Conservation (phyloP, 2,797 vertebrate genomes). For the Streptopelia turtur region DNA sequence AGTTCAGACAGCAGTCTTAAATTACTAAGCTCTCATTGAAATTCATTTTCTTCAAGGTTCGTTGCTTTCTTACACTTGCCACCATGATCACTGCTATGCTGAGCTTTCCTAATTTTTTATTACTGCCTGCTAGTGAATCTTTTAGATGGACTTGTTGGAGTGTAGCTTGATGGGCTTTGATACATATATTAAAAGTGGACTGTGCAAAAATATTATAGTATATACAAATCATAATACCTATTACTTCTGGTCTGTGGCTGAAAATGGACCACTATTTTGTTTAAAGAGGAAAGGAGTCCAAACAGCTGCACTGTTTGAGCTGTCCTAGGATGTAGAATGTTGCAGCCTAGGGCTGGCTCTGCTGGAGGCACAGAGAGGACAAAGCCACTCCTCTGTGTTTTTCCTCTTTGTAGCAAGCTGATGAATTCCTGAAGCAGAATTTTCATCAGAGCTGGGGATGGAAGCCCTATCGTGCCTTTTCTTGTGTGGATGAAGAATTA, state of each 20-base stretch:
- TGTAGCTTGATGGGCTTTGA: not conserved
- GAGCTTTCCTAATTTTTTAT: not conserved
- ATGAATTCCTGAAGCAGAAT: not conserved
- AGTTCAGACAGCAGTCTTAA: not conserved
- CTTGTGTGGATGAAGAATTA: not conserved
- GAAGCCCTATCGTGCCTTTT: not conserved
- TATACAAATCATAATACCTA: not conserved
- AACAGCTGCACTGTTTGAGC: not conserved
- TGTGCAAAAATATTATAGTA: not conserved
- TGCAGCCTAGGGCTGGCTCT: not conserved
- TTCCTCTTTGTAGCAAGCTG: not conserved
- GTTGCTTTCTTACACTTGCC: not conserved
- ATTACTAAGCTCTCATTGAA: not conserved
- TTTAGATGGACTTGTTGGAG: not conserved
- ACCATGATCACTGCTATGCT: not conserved
- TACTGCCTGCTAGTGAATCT: not conserved
- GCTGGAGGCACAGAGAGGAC: not conserved
- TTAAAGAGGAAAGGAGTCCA: not conserved
- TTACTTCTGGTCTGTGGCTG: not conserved
- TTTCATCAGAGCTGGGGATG: not conserved
- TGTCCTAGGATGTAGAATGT: not conserved
- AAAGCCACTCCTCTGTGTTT: not conserved
- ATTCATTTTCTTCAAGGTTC: not conserved
- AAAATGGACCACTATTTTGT: not conserved
- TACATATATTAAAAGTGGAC: not conserved